These are phyloP conservation scores for Zhuqinia jingwanae DNA, from an alignment of 2,888 invertebrate species.

Conservation along the genomic window DNA sequence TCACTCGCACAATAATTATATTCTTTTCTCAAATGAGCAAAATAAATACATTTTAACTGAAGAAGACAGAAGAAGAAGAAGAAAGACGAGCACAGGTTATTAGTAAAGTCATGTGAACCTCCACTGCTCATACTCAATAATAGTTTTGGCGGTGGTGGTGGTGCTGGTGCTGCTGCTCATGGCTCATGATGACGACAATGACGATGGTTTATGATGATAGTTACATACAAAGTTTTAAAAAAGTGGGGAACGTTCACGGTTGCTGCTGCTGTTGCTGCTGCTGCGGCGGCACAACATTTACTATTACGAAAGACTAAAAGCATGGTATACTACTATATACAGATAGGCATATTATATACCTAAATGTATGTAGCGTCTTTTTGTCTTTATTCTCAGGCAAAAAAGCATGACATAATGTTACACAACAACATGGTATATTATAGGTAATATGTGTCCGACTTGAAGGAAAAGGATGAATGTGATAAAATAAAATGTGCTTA, in stretches of 20 bases:
- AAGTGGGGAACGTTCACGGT: background rate
- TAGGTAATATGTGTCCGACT: background rate
- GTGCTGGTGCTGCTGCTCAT: no score
- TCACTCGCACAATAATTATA: constrained; percentile 8
- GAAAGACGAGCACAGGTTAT: background rate
- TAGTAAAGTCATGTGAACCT: background rate
- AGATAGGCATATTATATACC: background rate
- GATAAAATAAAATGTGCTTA: constrained; percentile 11
- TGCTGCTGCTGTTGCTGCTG: background rate
- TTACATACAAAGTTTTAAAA: background rate
- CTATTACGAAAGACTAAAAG: background rate
- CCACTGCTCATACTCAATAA: background rate
- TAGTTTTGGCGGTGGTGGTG: background rate
- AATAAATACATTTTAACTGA: background rate
- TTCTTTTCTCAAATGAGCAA: constrained; percentile 10
- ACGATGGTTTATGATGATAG: background rate
- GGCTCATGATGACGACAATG: constrained; percentile 4
- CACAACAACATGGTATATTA: background rate
- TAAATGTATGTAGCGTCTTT: background rate
- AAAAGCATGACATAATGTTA: background rate
- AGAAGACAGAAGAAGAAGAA: background rate
- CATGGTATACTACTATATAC: background rate
- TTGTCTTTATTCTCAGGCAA: background rate
- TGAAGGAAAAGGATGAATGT: background rate
- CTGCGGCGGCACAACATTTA: background rate